Evolutionary conservation across 2,888 invertebrate species (phyloP).

Genomic region (Scaptodrosophila latifasciaeformis): DNA sequence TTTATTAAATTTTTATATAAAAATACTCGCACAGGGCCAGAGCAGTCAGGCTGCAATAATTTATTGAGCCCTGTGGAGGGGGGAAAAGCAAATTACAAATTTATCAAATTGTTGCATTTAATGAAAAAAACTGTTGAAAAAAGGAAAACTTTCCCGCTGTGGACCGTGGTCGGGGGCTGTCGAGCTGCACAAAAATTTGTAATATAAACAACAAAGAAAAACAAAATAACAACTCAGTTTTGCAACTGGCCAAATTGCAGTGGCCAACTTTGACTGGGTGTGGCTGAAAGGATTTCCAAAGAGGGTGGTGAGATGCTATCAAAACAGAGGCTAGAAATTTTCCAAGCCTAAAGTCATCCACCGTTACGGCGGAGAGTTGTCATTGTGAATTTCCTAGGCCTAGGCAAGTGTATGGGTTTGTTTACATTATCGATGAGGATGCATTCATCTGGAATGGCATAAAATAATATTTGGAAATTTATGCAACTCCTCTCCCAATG

Average conservation of each 20-base stretch:
- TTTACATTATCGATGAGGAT: conserved; percentile 43
- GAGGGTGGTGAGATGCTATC: too few species aligned
- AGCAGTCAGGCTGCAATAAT: conserved; percentile 51
- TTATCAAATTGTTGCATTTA: conserved; percentile 35
- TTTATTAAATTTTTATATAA: conserved; percentile 30
- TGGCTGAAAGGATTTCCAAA: too few species aligned
- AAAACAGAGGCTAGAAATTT: too few species aligned
- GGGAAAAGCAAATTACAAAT: conserved; percentile 9
- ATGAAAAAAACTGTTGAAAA: conserved; percentile 33
- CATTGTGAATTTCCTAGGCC: conserved; percentile 5
- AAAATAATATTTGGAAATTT: conserved; percentile 59
- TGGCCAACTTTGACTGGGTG: too few species aligned
- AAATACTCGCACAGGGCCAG: conserved; percentile 35
- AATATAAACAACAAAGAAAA: conserved; percentile 22
- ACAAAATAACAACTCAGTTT: conserved; percentile 27
- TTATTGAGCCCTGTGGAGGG: conserved; percentile 24
- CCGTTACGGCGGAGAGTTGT: neutral
- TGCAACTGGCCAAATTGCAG: neutral
- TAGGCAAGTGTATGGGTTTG: conserved; percentile 15
- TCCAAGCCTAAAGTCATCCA: too few species aligned
- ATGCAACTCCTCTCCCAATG: conserved; percentile 39
- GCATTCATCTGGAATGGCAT: conserved; percentile 63
- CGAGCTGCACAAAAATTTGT: conserved; percentile 27
- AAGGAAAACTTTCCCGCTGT: neutral
- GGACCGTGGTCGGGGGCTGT: too few species aligned